Conservation (phyloP, 2,888 invertebrate genomes). For the Resseliella maxima region DNA sequence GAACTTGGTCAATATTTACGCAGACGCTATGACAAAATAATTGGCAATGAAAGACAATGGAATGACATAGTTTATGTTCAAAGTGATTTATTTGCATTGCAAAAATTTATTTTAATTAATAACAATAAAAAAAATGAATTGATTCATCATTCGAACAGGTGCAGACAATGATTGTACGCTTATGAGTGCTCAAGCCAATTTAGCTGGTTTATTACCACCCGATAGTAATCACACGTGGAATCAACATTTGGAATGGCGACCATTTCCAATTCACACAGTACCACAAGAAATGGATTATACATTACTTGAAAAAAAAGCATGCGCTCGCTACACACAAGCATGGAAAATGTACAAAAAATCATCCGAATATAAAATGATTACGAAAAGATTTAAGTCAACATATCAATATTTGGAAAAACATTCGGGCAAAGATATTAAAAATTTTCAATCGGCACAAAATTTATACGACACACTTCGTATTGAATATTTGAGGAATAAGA, state of each 20-base stretch:
- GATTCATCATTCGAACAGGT: too few species aligned
- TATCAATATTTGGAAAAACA: neutral
- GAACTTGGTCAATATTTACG: slow-evolving; percentile 81
- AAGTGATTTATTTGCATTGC: neutral
- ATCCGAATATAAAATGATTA: slow-evolving; percentile 68
- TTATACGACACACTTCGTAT: slow-evolving; percentile 77
- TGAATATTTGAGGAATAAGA: slow-evolving; percentile 74
- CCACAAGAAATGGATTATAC: slow-evolving; percentile 75
- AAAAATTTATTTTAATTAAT: neutral
- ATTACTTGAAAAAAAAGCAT: slow-evolving; percentile 73
- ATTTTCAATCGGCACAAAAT: slow-evolving; percentile 67
- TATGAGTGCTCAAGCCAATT: slow-evolving; percentile 85
- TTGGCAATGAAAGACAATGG: neutral
- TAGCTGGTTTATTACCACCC: slow-evolving; percentile 83
- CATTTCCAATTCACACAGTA: slow-evolving; percentile 80
- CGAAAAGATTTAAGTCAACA: slow-evolving; percentile 69
- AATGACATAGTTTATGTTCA: slow-evolving; percentile 71
- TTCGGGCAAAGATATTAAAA: neutral
- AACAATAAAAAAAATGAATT: too few species aligned
- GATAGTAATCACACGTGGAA: slow-evolving; percentile 73
- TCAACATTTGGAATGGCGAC: slow-evolving; percentile 75
- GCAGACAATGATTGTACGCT: slow-evolving; percentile 91
- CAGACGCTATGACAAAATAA: slow-evolving; percentile 60
- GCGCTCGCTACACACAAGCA: slow-evolving; percentile 70
- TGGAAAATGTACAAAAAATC: slow-evolving; percentile 64